These are phyloP conservation scores for Tenthredo distinguenda DNA, from an alignment of 2,888 invertebrate genomes.

Conservation along the genomic window DNA sequence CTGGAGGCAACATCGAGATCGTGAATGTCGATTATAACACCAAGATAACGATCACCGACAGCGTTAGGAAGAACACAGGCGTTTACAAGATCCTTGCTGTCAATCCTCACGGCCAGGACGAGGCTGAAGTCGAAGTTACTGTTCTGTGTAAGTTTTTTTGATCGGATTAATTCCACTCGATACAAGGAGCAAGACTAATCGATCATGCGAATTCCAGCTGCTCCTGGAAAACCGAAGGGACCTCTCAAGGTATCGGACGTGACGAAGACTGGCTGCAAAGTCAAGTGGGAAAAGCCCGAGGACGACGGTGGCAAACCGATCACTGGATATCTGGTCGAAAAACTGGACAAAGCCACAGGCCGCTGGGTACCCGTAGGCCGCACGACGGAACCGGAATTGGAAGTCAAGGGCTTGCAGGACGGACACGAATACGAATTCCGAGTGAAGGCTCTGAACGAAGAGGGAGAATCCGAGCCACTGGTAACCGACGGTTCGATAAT, in stretches of 20 bases:
- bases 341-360: conserved; percentile 94
- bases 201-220: conserved; percentile 77
- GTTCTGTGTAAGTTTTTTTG: conserved; percentile 83
- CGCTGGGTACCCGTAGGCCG: conserved; percentile 96
- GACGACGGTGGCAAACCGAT: conserved; percentile 97
- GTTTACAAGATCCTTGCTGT: conserved; percentile 94
- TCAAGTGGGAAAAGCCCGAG: conserved; percentile 96
- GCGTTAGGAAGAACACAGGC: conserved; percentile 91
- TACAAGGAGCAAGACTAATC: not conserved
- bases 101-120: conserved; percentile 95
- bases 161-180: conserved; percentile 10
- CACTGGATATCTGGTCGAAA: conserved; percentile 96
- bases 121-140: conserved; percentile 96
- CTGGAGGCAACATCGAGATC: conserved; percentile 86
- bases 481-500: conserved; percentile 93
- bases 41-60: conserved; percentile 89
- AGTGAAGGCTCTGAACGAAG: conserved; percentile 96
- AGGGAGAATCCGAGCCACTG: conserved; percentile 96
- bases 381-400: conserved; percentile 92
- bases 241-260: conserved; percentile 94
- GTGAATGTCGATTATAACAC: conserved; percentile 95
- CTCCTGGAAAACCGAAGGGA: conserved; percentile 93
- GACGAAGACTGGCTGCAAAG: conserved; percentile 93
- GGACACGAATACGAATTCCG: conserved; percentile 96
- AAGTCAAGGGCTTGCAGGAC: conserved; percentile 93